These are phyloP conservation scores for Acanthornis magna DNA, from an alignment of 2,797 vertebrate species.

Conservation along the genomic window DNA sequence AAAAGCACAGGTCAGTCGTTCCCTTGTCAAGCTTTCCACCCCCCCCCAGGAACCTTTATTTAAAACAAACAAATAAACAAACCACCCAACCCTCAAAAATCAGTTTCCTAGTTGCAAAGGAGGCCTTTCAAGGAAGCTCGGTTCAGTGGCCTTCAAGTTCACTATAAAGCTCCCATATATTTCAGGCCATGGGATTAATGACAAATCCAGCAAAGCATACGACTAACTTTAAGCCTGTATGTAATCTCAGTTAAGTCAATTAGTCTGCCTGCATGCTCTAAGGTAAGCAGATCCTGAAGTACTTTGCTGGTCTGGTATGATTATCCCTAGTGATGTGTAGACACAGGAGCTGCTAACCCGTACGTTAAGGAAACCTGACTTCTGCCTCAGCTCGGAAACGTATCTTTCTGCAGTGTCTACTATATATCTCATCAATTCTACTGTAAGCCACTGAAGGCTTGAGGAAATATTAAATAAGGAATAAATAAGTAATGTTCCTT, in stretches of 20 bases:
- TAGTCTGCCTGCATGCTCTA: constrained; percentile 26
- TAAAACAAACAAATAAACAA: not conserved
- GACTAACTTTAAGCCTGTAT: constrained; percentile 42
- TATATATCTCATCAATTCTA: not conserved
- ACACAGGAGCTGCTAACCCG: not conserved
- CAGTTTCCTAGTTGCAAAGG: not conserved
- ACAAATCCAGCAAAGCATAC: constrained; percentile 19
- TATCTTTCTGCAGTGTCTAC: not conserved
- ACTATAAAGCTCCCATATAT: not conserved
- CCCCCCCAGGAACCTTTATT: not conserved
- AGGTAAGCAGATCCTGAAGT: constrained; percentile 42
- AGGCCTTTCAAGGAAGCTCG: not conserved
- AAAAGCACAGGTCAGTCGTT: not conserved
- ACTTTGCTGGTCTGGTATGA: constrained; percentile 2
- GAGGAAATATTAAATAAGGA: not conserved
- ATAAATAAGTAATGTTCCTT: not conserved
- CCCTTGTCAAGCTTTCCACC: not conserved
- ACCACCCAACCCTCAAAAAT: not conserved
- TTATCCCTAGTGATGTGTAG: constrained; percentile 28
- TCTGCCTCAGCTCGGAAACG: not conserved
- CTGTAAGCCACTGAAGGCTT: not conserved
- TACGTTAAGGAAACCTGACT: not conserved
- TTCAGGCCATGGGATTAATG: constrained; percentile 24
- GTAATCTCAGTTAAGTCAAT: constrained; percentile 63
- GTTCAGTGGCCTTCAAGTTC: not conserved